These are phyloP conservation scores for Pithys albifrons DNA, from an alignment of 2,113 vertebrate species.

Conservation along the genomic window DNA sequence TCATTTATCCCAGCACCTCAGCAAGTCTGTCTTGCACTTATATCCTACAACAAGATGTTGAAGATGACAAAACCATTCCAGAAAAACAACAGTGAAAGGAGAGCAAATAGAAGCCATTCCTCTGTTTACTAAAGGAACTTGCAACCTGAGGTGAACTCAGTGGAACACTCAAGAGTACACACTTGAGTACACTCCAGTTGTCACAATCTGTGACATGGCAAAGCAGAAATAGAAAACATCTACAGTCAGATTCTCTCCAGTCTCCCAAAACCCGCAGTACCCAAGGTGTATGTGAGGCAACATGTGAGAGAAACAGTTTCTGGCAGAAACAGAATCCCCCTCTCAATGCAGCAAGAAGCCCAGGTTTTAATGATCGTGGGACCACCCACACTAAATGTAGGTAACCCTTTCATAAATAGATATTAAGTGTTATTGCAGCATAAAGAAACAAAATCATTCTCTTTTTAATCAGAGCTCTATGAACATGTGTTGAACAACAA, in stretches of 20 bases:
- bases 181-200: not conserved
- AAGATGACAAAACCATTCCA: not conserved
- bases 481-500: not conserved
- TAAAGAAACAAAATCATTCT: not conserved
- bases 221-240: not conserved
- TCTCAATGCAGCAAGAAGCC: not conserved
- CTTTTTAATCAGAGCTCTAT: not conserved
- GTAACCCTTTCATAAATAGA: not conserved
- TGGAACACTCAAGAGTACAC: not conserved
- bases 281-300: not conserved
- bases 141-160: not conserved
- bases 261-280: not conserved
- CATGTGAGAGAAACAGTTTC: not conserved
- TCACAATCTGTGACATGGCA: not conserved
- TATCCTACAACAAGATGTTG: not conserved
- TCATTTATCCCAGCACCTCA: not conserved
- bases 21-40: not conserved
- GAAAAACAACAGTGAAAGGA: not conserved
- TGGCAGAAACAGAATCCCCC: not conserved
- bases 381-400: not conserved
- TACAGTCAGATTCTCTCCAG: not conserved
- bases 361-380: not conserved
- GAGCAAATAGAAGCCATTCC: not conserved
- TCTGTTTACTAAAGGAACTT: not conserved
- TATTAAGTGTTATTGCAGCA: not conserved